A percentile compares a stretch with the other conserved stretches of the same genome.
These are phyloP conservation scores for Cerceris rybyensis DNA, from an alignment of 2,888 invertebrate genomes.

Conservation along the genomic window DNA sequence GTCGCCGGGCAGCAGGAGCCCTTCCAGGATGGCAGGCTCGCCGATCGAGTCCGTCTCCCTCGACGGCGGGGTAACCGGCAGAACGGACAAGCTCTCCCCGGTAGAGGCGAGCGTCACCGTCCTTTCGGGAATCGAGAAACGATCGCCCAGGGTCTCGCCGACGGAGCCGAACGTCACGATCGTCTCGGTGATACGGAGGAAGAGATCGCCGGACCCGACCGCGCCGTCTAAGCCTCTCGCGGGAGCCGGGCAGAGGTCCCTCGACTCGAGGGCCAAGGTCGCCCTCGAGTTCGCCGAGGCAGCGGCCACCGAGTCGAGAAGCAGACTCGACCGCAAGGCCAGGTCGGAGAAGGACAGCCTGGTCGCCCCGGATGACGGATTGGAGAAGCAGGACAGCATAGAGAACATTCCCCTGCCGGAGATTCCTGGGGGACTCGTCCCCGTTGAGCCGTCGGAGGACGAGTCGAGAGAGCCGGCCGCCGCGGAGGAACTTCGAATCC, in stretches of 20 bases:
- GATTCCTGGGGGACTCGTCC: constrained; percentile 67
- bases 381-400: constrained; percentile 79
- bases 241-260: constrained; percentile 18
- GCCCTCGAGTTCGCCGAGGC: constrained; percentile 74
- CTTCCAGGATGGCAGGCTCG: constrained; percentile 65
- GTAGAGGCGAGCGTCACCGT: constrained; percentile 74
- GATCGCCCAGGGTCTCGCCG: constrained; percentile 71
- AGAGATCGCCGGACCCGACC: constrained; percentile 69
- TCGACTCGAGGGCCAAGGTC: constrained; percentile 62
- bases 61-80: constrained; percentile 71
- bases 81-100: constrained; percentile 70
- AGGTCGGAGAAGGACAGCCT: constrained; percentile 70
- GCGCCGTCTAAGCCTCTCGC: constrained; percentile 42
- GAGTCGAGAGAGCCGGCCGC: not conserved
- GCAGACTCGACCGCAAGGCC: constrained; percentile 73
- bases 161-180: constrained; percentile 75
- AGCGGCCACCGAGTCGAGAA: constrained; percentile 76
- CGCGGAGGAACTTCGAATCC: not conserved
- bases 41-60: constrained; percentile 71
- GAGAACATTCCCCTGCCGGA: constrained; percentile 79
- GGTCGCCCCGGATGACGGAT: constrained; percentile 72
- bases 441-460: not conserved
- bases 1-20: constrained; percentile 72
- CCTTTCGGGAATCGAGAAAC: constrained; percentile 70
- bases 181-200: constrained; percentile 75